A percentile compares a stretch with the other conserved stretches of the same genome.
Evolutionary conservation across 2,113 vertebrate genomes (phyloP).

Genomic region (Scalopus aquaticus): DNA sequence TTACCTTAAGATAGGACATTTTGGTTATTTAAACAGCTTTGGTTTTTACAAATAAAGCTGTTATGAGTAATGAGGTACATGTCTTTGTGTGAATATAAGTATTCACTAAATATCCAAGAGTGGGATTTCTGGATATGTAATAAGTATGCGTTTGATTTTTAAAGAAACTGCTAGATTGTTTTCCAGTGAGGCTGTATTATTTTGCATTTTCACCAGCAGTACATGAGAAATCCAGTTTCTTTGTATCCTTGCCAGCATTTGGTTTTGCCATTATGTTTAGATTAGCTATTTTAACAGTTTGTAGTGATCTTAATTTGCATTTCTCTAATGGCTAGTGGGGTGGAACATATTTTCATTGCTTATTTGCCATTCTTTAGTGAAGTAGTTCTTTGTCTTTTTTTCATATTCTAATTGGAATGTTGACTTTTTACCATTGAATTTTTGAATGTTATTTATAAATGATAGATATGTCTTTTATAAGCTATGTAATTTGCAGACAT

Average conservation of each 20-base stretch:
- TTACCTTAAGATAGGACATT: background rate
- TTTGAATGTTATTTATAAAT: background rate
- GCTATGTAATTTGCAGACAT: background rate
- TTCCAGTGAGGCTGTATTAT: background rate
- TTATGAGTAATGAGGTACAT: background rate
- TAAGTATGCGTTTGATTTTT: background rate
- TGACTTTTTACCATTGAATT: background rate
- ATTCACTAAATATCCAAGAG: background rate
- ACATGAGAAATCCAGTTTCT: background rate
- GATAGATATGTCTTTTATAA: background rate
- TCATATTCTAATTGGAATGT: background rate
- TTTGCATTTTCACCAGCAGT: background rate
- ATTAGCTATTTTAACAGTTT: background rate
- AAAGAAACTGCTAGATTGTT: background rate
- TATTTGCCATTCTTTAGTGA: background rate
- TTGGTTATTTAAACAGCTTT: background rate
- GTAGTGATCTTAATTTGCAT: background rate
- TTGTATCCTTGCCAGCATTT: background rate
- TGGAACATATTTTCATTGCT: background rate
- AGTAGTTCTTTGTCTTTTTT: background rate
- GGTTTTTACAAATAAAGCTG: background rate
- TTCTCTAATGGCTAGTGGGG: background rate
- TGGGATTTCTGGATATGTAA: background rate
- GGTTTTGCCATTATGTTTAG: background rate
- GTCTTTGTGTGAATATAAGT: background rate